Base-by-base conservation (phyloP, 2,797 vertebrate genomes). In the Gobio occitaniae region DNA sequence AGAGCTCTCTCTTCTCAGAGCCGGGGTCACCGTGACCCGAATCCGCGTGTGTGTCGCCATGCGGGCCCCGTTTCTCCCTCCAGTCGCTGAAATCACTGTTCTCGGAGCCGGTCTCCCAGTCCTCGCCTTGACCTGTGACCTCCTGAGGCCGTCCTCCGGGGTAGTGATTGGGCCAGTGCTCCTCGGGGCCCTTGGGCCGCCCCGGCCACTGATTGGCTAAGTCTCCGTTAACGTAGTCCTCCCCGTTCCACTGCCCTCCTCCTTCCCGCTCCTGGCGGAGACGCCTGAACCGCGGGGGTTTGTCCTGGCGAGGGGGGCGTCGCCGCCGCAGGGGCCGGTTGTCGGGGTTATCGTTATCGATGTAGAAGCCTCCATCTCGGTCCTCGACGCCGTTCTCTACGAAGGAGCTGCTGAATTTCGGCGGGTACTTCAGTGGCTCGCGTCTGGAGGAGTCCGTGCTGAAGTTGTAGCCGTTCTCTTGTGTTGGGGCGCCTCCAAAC, bases 101-200 rank as follows among this genome's bases (percentile, higher is more conserved):
- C 76, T 99, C 98, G 0, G 98, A 99, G 0, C 97, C 98, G 0
- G 97, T 98, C 87, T 99, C 98, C 98, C 98, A 99, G 78, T 99
- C 98, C 84, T 99, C 98, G 0, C 95, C 95, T 89, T 96, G 97
- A 56, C 95, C 95, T 86, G 95, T 92, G 16, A 97, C 94, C 48
- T 88, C 90, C 2, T 93, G 85, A 19, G 84, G 16, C 19, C 93
- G 93, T 48, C 91, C 90, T 0, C 85, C 92, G 2, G 94, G 16
- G 84, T 95, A 94, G 84, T 94, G 94, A 19, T 93, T 91, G 0
- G 95, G 92, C 86, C 95, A 89, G 47, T 86, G 93, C 0, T 94
- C 95, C 75, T 97, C 96, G n/a, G 96, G 95, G 0, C 86, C 81
- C 89, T 96, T 98, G 63, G 97, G 0, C 66, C 95, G 96, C 48